These are phyloP conservation scores for Sciurus niger DNA, from an alignment of 2,113 vertebrate genomes.

Conservation along the genomic window DNA sequence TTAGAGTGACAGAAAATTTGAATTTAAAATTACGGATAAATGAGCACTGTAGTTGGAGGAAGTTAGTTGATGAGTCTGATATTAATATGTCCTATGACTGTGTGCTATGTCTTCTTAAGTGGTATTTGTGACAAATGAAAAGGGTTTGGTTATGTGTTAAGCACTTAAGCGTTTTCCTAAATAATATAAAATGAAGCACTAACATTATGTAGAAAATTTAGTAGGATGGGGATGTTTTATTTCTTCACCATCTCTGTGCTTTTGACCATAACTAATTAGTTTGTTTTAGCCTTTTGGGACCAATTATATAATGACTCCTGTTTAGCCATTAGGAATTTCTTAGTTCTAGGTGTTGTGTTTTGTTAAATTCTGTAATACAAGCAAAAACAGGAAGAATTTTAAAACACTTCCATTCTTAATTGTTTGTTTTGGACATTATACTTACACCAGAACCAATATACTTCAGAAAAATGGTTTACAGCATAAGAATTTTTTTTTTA, in stretches of 20 bases:
- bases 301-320: neutral
- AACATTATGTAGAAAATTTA: neutral
- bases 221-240: neutral
- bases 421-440: neutral
- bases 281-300: neutral
- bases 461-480: neutral
- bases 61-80: constrained; percentile 39
- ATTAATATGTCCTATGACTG: neutral
- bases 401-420: neutral
- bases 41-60: neutral
- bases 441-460: neutral
- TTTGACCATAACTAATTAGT: neutral
- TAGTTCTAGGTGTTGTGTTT: neutral
- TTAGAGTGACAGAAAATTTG: neutral
- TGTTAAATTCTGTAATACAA: neutral
- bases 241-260: neutral
- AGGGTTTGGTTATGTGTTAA: constrained; percentile 22
- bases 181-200: neutral
- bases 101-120: neutral
- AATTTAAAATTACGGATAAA: constrained; percentile 11
- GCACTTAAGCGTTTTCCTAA: neutral
- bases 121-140: neutral
- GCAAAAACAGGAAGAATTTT: neutral
- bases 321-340: constrained; percentile 36
- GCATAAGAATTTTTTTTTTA: constrained; percentile 16